These are phyloP conservation scores for Sesamia nonagrioides DNA, from an alignment of 1,140 invertebrate species.

Conservation along the genomic window DNA sequence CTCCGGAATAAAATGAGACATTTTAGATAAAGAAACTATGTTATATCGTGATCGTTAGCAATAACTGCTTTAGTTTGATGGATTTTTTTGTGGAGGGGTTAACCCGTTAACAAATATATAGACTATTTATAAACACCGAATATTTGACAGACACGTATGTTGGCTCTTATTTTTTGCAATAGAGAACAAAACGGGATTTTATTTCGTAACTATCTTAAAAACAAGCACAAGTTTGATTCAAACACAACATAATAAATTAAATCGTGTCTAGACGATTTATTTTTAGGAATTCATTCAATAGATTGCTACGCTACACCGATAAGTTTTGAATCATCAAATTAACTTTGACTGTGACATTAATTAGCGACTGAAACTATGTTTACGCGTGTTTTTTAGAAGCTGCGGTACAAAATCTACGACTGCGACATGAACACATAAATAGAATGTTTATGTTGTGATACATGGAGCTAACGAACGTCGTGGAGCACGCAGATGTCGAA, in stretches of 20 bases:
- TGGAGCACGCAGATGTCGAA: constrained; percentile 71
- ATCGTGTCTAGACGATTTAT: constrained; percentile 7
- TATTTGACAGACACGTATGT: not conserved
- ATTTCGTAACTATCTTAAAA: not conserved
- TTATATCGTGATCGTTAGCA: constrained; percentile 33
- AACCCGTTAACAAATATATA: constrained; percentile 43
- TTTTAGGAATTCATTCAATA: constrained; percentile 8
- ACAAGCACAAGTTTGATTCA: constrained; percentile 11
- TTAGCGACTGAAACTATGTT: constrained; percentile 35
- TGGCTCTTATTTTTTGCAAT: constrained; percentile 4
- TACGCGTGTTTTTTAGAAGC: constrained; percentile 29
- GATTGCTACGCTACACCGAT: constrained; percentile 28
- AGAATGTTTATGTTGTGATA: constrained; percentile 41
- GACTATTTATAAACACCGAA: constrained; percentile 8
- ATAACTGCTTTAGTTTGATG: constrained; percentile 37
- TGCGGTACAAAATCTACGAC: constrained; percentile 6
- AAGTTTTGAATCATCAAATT: constrained; percentile 20
- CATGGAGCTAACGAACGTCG: constrained; percentile 51
- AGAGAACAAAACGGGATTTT: not conserved
- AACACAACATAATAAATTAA: not conserved
- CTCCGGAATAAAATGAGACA: constrained; percentile 32
- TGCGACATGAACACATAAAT: constrained; percentile 43
- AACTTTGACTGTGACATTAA: constrained; percentile 44
- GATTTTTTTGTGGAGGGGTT: constrained; percentile 19
- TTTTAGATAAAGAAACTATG: constrained; percentile 40